Percentiles rank a stretch among this genome's conserved stretches.
phyloP scores from a whole-genome alignment of 1,140 invertebrate species.

The Diabrotica undecimpunctata region DNA sequence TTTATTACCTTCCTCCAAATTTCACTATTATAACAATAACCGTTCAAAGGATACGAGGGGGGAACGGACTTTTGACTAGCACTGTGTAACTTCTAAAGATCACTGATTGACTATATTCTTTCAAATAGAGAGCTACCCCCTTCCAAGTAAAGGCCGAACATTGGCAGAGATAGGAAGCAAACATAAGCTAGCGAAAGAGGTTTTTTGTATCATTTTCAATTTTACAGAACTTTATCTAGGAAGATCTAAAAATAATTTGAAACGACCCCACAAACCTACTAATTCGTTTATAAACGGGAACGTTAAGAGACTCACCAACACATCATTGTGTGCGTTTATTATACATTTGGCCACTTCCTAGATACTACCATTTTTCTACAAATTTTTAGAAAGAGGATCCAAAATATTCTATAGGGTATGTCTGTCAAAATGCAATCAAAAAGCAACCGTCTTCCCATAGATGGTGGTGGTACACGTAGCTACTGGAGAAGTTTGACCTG shows the following conservation, averaged over 20 bases:
- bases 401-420: neutral
- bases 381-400: neutral
- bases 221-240: too few relatives aligned
- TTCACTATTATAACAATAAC: too few relatives aligned
- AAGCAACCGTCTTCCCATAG: neutral
- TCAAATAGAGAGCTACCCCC: too few relatives aligned
- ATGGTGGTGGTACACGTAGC: neutral
- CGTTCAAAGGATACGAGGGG: too few relatives aligned
- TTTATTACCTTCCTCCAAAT: too few relatives aligned
- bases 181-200: too few relatives aligned
- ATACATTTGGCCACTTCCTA: neutral
- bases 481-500: neutral
- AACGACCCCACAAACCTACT: neutral
- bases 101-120: too few relatives aligned
- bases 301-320: neutral
- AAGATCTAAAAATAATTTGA: neutral
- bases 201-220: too few relatives aligned
- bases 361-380: neutral
- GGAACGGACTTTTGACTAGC: too few relatives aligned
- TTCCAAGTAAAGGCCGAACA: too few relatives aligned
- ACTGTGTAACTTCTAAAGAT: too few relatives aligned
- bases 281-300: neutral
- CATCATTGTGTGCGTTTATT: neutral
- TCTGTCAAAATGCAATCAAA: neutral
- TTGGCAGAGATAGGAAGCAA: too few relatives aligned